phyloP scores from a whole-genome alignment of 1,140 invertebrate genomes.

The Drosophila seguyi region DNA sequence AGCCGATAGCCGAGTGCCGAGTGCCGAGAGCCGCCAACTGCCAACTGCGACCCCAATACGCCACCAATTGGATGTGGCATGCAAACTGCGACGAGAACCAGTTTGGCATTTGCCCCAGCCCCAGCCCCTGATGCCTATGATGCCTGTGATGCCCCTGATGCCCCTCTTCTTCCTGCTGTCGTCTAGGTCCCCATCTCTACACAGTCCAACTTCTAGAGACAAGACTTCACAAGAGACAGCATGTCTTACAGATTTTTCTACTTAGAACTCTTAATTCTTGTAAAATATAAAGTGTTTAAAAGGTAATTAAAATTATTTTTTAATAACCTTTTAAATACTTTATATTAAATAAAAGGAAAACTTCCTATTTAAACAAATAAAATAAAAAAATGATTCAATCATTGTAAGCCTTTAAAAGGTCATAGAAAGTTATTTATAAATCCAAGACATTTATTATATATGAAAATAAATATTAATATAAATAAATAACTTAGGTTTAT shows the following conservation, averaged over 20 bases:
- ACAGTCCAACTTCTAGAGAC: conserved; percentile 7
- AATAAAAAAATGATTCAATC: too few species aligned
- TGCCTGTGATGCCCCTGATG: not conserved
- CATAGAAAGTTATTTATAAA: too few species aligned
- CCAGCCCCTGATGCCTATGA: not conserved
- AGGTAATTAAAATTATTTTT: not conserved
- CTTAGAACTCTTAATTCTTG: too few species aligned
- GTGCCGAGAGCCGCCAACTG: conserved; percentile 28
- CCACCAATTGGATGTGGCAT: conserved; percentile 42
- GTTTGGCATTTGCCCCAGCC: conserved; percentile 37
- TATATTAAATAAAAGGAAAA: too few species aligned
- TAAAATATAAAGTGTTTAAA: too few species aligned
- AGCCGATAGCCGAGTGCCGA: conserved; percentile 11
- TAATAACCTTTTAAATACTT: too few species aligned
- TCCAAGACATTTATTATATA: too few species aligned
- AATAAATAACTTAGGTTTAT: too few species aligned
- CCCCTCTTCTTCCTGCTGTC: not conserved
- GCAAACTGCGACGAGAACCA: conserved; percentile 53
- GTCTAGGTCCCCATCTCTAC: not conserved
- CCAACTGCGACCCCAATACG: conserved; percentile 69
- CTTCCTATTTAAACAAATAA: too few species aligned
- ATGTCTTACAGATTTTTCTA: not conserved
- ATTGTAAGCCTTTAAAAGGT: too few species aligned
- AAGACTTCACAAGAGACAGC: not conserved
- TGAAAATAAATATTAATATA: too few species aligned